These are phyloP conservation scores for Sapajus apella DNA, from an alignment of 2,113 vertebrate species.

Conservation along the genomic window DNA sequence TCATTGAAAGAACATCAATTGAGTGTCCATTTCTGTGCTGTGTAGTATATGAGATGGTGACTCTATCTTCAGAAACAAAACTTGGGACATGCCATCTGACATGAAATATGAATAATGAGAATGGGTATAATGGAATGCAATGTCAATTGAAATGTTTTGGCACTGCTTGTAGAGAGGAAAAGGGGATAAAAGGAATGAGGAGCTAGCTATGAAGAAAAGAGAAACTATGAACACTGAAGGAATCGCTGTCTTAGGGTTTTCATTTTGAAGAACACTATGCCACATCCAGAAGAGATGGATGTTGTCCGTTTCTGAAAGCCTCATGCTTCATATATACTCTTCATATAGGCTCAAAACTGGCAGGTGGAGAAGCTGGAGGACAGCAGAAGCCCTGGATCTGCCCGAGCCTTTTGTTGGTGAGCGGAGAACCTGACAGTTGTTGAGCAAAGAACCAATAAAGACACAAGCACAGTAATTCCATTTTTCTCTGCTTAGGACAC, in stretches of 20 bases:
- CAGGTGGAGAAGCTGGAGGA: background rate
- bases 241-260: background rate
- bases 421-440: background rate
- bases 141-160: background rate
- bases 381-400: background rate
- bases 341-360: background rate
- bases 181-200: background rate
- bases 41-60: background rate
- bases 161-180: background rate
- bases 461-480: background rate
- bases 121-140: background rate
- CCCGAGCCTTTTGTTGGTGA: background rate
- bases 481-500: background rate
- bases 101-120: background rate
- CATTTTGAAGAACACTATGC: background rate
- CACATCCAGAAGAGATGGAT: background rate
- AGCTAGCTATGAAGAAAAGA: background rate
- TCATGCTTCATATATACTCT: background rate
- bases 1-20: background rate
- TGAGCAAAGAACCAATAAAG: background rate
- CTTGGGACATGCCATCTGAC: background rate
- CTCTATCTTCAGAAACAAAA: background rate
- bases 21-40: background rate
- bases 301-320: background rate
- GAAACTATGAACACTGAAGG: background rate